Percentiles rank a stretch among this genome's conserved stretches.
Conservation (phyloP, 2,113 vertebrate genomes). For the Triplophysa tibetana region DNA sequence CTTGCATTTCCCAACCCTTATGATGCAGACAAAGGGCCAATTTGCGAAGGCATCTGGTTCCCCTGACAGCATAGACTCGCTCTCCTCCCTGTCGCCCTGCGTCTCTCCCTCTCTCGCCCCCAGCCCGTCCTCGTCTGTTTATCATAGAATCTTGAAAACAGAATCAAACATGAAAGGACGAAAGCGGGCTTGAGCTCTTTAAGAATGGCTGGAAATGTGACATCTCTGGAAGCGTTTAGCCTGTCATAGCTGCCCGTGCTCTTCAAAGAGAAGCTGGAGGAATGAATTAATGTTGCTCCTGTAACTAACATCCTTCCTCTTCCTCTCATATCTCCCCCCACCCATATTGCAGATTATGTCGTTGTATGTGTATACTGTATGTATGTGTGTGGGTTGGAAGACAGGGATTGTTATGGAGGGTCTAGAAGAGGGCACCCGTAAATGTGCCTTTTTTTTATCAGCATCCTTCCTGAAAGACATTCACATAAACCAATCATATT, state of each 20-base stretch:
- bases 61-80: constrained; percentile 62
- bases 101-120: constrained; percentile 49
- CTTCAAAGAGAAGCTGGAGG: constrained; percentile 73
- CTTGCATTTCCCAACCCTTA: constrained; percentile 61
- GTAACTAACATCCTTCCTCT: constrained; percentile 74
- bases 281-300: constrained; percentile 79
- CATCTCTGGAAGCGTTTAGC: constrained; percentile 81
- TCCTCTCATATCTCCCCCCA: constrained; percentile 39
- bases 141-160: constrained; percentile 80
- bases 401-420: not conserved
- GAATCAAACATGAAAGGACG: constrained; percentile 84
- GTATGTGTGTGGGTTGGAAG: not conserved
- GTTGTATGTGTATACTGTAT: constrained; percentile 45
- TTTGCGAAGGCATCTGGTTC: constrained; percentile 77
- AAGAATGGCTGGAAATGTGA: constrained; percentile 78
- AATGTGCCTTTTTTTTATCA: too few relatives aligned
- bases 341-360: constrained; percentile 65
- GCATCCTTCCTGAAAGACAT: not conserved
- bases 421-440: not conserved
- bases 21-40: constrained; percentile 74
- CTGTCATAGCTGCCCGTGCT: constrained; percentile 72
- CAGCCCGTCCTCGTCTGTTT: constrained; percentile 74
- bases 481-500: not conserved
- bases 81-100: constrained; percentile 43
- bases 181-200: constrained; percentile 75